phyloP scores from a whole-genome alignment of 2,797 vertebrate species.

The Malacoraja senta region DNA sequence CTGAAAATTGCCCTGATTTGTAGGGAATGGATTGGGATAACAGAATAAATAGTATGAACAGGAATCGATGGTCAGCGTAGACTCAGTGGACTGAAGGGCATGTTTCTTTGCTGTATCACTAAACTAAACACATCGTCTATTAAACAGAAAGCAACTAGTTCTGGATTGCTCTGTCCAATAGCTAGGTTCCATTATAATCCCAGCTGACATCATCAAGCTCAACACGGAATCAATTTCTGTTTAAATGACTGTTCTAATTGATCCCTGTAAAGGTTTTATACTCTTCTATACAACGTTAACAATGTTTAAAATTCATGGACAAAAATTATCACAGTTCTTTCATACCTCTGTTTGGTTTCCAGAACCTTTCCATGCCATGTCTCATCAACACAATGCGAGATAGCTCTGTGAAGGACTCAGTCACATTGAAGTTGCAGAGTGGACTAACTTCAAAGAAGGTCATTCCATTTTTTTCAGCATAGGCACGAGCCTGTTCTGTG shows the following conservation, averaged over 20 bases:
- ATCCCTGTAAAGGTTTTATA: not conserved
- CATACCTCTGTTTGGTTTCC: slow-evolving; percentile 91
- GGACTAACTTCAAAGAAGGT: slow-evolving; percentile 98
- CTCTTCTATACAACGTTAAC: not conserved
- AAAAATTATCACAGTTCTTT: not conserved
- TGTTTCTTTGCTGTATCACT: too few relatives aligned
- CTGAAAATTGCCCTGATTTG: too few relatives aligned
- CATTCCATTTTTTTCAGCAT: slow-evolving; percentile 96
- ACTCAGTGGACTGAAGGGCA: too few relatives aligned
- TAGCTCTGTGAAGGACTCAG: slow-evolving; percentile 93
- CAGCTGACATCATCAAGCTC: not conserved
- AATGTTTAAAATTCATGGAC: not conserved
- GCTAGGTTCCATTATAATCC: not conserved
- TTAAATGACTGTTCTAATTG: not conserved
- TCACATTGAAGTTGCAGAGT: slow-evolving; percentile 96
- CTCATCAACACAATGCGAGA: slow-evolving; percentile 96
- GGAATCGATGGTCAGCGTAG: too few relatives aligned
- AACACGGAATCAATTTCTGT: not conserved
- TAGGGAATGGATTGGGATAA: too few relatives aligned
- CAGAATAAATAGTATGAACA: too few relatives aligned
- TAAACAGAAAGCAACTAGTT: not conserved
- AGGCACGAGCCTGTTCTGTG: slow-evolving; percentile 87
- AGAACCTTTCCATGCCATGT: slow-evolving; percentile 98
- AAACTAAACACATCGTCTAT: not conserved
- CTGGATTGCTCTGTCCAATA: not conserved